Percentiles rank a stretch among this genome's conserved stretches.
These are phyloP conservation scores for Nephrotoma flavescens DNA, from an alignment of 2,888 invertebrate species.

Conservation along the genomic window DNA sequence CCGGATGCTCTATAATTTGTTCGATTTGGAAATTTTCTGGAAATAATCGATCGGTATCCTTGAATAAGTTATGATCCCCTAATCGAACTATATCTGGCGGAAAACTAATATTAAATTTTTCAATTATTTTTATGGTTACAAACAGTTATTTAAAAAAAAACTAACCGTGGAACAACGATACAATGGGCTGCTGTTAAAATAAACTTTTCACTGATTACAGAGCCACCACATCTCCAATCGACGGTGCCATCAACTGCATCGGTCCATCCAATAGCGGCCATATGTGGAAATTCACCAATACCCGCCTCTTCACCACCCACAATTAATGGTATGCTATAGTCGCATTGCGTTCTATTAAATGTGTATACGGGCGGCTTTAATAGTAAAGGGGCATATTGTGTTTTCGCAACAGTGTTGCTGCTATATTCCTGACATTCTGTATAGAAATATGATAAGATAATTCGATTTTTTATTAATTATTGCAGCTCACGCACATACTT, in stretches of 20 bases:
- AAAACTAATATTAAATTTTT: constrained; percentile 7
- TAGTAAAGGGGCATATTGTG: neutral
- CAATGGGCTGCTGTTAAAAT: constrained; percentile 29
- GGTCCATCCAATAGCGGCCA: constrained; percentile 28
- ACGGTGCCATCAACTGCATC: constrained; percentile 9
- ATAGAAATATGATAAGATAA: neutral
- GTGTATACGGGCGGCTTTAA: neutral
- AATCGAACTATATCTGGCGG: constrained; percentile 15
- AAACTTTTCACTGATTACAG: constrained; percentile 25
- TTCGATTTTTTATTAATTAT: neutral
- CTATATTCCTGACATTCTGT: constrained; percentile 8
- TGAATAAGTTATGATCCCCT: constrained; percentile 19
- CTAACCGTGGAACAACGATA: constrained; percentile 10
- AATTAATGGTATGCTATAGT: constrained; percentile 14
- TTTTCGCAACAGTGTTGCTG: constrained; percentile 1
- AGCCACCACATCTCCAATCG: constrained; percentile 29
- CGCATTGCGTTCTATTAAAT: constrained; percentile 1
- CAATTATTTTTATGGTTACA: neutral
- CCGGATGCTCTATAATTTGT: constrained; percentile 3
- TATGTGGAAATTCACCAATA: constrained; percentile 20
- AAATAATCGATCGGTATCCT: constrained; percentile 7
- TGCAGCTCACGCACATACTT: neutral
- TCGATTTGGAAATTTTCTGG: constrained; percentile 7
- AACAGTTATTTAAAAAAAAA: no score
- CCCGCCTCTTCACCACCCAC: constrained; percentile 23